Evolutionary conservation across 2,888 invertebrate genomes (phyloP), one percentile per base, ranked within the genome.

Genomic region (Trachelus troglodyta): DNA sequence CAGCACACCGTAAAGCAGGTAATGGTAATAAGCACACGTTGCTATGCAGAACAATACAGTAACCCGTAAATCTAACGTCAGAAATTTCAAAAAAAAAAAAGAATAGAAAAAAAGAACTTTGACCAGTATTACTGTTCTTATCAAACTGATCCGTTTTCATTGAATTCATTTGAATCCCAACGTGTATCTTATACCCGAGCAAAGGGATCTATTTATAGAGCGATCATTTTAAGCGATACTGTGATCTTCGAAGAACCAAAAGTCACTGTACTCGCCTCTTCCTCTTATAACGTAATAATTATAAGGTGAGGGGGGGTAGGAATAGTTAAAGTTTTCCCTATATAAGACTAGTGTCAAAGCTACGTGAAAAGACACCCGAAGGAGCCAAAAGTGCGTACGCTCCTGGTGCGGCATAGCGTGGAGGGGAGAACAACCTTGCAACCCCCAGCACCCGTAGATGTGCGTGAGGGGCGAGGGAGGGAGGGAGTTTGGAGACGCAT

Each of bases 341-440:
- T 6, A 15, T 0, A 40, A 40, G 15, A 40, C 15, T 6, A 15
- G 15, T 1, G 6, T 6, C 15, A 6, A 40, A 40, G 6, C 15
- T 40, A 15, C 40, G 40, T 15, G 40, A 40, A 15, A 40, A 15
- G 40, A 15, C 6, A 6, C 15, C 15, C 1, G n/a, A 40, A 6
- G 40, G 40, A 15, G 40, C 40, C 40, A 40, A 40, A 40, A 40
- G 40, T 40, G 15, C 15, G 15, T 40, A 40, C 89, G 86, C 81
- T 84, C 86, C 89, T 88, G 88, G 80, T 76, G 77, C 78, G 79
- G 77, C 74, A 40, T 73, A 68, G 77, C 77, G 4, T 83, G 82
- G 88, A 86, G 85, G 86, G 87, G 89, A 88, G 86, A 85, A 86
- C 86, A 87, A 87, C 86, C 87, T 89, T 90, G 88, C 89, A 89